Evolutionary conservation across 1,140 invertebrate species (phyloP), one percentile per base, ranked within the genome.

Genomic region (Heterodera carotae): DNA sequence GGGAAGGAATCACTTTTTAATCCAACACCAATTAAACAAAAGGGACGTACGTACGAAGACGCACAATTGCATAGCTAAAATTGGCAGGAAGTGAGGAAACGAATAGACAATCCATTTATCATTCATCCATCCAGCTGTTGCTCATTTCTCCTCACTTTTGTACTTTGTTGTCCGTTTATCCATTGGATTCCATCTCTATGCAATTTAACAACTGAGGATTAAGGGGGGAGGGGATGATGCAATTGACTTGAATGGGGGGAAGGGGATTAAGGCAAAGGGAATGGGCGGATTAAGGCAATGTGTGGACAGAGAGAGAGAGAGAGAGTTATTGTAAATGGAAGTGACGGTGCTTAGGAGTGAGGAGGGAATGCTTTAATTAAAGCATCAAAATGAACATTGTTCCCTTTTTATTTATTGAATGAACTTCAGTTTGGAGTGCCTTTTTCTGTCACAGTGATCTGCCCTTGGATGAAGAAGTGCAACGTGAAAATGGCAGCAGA

Each of bases 391-490:
- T 22, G n/a, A 62, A 8, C 7, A 25, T 62, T 62, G 29, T 62
- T 62, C 2, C n/a, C 0, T 15, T 62, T 12, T 4, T 25, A 7
- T 1, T 31, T 62, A n/a, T n/a, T n/a, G n/a, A n/a, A n/a, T n/a
- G n/a, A n/a, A n/a, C n/a, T 66, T 66, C 29, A 66, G 62, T 66
- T 29, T 66, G 62, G 62, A 66, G 29, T 29, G 62, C 62, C 29
- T 66, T 66, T 34, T 66, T 66, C 62, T 66, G 62, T 6, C 62
- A 66, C 29, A 34, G 25, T 34, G 7, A 25, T 31, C 29, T 31
- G n/a, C 33, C 62, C 22, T 29, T 66, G 62, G 62, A 66, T 27
- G 62, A 29, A 3, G 62, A 66, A 34, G 31, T 29, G 25, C n/a
- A 27, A 66, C 15, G 25, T 62, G 62, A 66, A n/a, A n/a, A 66